Conservation (phyloP, 2,113 vertebrate genomes). For the Panthera tigris region DNA sequence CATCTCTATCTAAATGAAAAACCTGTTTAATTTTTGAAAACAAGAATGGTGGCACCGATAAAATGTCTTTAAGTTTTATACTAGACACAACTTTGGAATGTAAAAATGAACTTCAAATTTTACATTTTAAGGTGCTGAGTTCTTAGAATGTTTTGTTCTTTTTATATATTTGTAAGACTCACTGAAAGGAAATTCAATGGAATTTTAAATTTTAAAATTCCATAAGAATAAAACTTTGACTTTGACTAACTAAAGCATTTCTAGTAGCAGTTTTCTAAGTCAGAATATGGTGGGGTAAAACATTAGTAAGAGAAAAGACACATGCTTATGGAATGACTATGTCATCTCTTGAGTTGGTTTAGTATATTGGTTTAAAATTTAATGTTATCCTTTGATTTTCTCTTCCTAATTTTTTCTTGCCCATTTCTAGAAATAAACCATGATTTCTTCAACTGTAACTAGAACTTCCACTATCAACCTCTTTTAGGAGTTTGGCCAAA, state of each 20-base stretch:
- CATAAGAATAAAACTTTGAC: conserved; percentile 3
- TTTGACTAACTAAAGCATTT: neutral
- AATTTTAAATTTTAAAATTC: conserved; percentile 47
- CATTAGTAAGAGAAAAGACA: neutral
- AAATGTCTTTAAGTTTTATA: neutral
- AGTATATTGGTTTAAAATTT: conserved; percentile 13
- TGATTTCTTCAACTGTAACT: neutral
- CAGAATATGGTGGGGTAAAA: neutral
- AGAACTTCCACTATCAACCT: neutral
- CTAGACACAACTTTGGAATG: neutral
- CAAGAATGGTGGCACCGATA: neutral
- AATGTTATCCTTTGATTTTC: neutral
- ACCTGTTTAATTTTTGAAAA: neutral
- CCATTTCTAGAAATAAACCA: conserved; percentile 7
- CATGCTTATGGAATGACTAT: neutral
- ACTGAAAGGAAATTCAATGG: conserved; percentile 17
- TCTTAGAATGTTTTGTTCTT: conserved; percentile 9
- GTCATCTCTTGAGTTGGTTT: neutral
- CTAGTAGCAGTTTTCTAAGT: neutral
- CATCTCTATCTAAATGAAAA: neutral
- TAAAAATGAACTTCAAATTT: conserved; percentile 14
- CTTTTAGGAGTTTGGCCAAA: conserved; percentile 1
- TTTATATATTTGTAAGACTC: conserved; percentile 12
- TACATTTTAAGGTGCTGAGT: neutral
- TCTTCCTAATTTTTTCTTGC: neutral